Percentiles rank a stretch among this genome's conserved stretches.
These are phyloP conservation scores for Podilymbus podiceps DNA, from an alignment of 2,113 vertebrate species.

Conservation along the genomic window DNA sequence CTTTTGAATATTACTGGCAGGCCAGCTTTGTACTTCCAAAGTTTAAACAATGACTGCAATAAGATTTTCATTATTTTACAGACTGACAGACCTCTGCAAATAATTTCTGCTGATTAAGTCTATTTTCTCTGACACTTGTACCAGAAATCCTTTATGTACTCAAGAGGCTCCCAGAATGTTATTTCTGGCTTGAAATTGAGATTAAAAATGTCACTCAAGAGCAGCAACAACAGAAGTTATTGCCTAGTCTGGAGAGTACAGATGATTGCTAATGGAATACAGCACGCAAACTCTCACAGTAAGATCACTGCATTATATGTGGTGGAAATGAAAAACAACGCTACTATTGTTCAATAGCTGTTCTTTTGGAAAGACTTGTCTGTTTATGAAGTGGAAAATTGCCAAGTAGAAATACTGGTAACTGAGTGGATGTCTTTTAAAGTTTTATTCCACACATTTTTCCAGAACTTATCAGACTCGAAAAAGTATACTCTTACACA, in stretches of 20 bases:
- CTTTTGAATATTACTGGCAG: background rate
- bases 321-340: background rate
- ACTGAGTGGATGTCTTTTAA: background rate
- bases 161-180: background rate
- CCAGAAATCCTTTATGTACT: background rate
- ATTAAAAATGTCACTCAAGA: constrained; percentile 58
- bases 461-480: background rate
- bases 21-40: background rate
- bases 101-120: constrained; percentile 15
- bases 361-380: background rate
- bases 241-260: background rate
- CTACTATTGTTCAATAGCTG: background rate
- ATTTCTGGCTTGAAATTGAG: constrained; percentile 6
- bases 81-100: background rate
- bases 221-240: background rate
- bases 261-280: background rate
- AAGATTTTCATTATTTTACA: background rate
- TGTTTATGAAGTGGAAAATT: constrained; percentile 21
- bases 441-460: background rate
- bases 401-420: background rate
- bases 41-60: background rate
- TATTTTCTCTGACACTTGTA: constrained; percentile 2
- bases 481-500: background rate
- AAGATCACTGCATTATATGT: background rate
- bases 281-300: background rate